These are phyloP conservation scores for Aulostomus chinensis DNA, from an alignment of 2,797 vertebrate species.

Conservation along the genomic window DNA sequence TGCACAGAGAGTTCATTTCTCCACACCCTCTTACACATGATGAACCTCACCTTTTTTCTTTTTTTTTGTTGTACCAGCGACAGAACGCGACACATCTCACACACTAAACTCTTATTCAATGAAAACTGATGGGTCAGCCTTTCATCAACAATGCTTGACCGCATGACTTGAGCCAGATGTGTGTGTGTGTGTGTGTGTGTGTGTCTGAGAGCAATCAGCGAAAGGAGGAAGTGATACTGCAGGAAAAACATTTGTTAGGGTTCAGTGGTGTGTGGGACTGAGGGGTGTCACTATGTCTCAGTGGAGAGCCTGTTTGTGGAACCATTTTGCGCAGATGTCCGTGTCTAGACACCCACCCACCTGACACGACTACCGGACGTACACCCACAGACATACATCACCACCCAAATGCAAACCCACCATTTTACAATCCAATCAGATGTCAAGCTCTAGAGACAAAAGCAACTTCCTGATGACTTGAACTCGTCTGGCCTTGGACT, in stretches of 20 bases:
- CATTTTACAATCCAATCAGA: slow-evolving; percentile 50
- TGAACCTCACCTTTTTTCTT: too few relatives aligned
- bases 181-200: too few relatives aligned
- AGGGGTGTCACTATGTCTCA: slow-evolving; percentile 27
- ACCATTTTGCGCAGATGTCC: slow-evolving; percentile 49
- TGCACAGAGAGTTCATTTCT: too few relatives aligned
- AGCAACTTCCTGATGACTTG: slow-evolving; percentile 52
- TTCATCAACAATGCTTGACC: too few relatives aligned
- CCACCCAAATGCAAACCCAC: slow-evolving; percentile 28
- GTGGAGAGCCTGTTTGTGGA: slow-evolving; percentile 29
- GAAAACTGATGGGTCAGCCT: too few relatives aligned
- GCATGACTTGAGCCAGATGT: not conserved
- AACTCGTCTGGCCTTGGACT: slow-evolving; percentile 29
- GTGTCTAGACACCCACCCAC: slow-evolving; percentile 52
- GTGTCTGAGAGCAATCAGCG: too few relatives aligned
- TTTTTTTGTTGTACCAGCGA: too few relatives aligned
- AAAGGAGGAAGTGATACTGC: slow-evolving; percentile 62
- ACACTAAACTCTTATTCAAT: too few relatives aligned
- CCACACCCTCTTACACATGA: too few relatives aligned
- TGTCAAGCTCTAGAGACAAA: slow-evolving; percentile 29
- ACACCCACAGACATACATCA: slow-evolving; percentile 21
- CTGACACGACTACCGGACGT: not conserved
- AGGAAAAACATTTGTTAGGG: too few relatives aligned
- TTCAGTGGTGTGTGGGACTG: slow-evolving; percentile 5
- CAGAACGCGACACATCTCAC: too few relatives aligned